Percentiles rank a stretch among this genome's conserved stretches.
phyloP scores from a whole-genome alignment of 1,140 invertebrate species.

The Dendrolimus kikuchii region DNA sequence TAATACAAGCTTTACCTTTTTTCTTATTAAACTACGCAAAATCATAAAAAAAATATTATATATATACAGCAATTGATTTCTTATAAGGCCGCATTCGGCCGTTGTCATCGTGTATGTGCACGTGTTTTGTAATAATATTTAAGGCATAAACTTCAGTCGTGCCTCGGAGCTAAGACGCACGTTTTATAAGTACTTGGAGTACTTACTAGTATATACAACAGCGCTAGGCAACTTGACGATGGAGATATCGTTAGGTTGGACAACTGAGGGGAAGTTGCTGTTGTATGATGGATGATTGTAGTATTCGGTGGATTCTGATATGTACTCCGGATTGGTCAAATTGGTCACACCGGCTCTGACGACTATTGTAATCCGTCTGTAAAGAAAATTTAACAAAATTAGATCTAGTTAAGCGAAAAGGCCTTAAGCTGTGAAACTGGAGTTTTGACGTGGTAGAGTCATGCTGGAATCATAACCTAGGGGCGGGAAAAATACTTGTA shows the following conservation, averaged over 20 bases:
- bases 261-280: constrained; percentile 15
- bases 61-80: no score
- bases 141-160: background rate
- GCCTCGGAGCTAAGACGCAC: background rate
- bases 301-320: constrained; percentile 32
- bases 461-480: no score
- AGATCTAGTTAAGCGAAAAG: no score
- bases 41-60: no score
- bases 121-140: no score
- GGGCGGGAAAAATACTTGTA: no score
- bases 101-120: no score
- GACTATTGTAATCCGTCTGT: constrained; percentile 32
- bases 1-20: no score
- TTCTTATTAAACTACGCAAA: no score
- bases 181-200: background rate
- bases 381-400: background rate
- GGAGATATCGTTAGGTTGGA: constrained; percentile 47
- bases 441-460: no score
- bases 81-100: no score
- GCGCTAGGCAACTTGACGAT: constrained; percentile 24
- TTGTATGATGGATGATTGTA: constrained; percentile 47
- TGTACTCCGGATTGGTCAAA: constrained; percentile 29
- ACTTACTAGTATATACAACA: constrained; percentile 35
- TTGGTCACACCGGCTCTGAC: constrained; percentile 38
- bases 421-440: no score